Base-by-base conservation (phyloP, 2,797 vertebrate species). In the Characodon lateralis region DNA sequence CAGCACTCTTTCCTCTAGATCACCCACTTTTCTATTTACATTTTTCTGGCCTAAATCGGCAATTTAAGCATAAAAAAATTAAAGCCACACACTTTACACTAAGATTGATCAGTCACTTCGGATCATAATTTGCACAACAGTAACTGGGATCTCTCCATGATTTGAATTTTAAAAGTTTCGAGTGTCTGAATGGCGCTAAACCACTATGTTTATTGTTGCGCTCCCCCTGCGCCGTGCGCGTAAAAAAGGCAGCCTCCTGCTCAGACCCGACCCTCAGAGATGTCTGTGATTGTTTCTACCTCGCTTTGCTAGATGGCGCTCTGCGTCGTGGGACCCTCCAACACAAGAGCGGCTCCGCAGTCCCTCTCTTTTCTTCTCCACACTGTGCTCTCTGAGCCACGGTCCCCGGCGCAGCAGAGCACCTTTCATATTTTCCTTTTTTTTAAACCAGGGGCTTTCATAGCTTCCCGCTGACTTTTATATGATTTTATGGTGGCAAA, bases 261-360 rank as follows among this genome's bases (percentile, higher is more conserved):
- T 82, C 80, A 81, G 87, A 83, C 87, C 88, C 65, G 65, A 68
- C 39, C 87, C 81, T 91, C 83, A 71, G 78, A 76, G 83, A 84
- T 74, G 61, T 35, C 31, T 65, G 76, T 90, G 89, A 96, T 96
- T 95, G 94, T 96, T 97, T 95, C 95, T 93, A 89, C 83, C 82
- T 94, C 95, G 96, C 95, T 95, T 96, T 96, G 95, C 98, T 97
- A 98, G 98, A 96, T 98, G 98, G 97, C 98, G 97, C 98, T 98
- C 94, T 95, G 94, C 88, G 93, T 96, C 95, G 94, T 96, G 96
- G 94, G 96, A 96, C 95, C 91, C 95, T 95, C 90, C 81, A 78
- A 79, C 86, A 92, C 87, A 83, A 79, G 81, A 86, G 68, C 84
- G 86, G 84, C 85, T 84, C 87, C 82, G 68, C 14, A 79, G 69